Conservation (phyloP, 2,797 vertebrate species). For the Enteromius radiatus region DNA sequence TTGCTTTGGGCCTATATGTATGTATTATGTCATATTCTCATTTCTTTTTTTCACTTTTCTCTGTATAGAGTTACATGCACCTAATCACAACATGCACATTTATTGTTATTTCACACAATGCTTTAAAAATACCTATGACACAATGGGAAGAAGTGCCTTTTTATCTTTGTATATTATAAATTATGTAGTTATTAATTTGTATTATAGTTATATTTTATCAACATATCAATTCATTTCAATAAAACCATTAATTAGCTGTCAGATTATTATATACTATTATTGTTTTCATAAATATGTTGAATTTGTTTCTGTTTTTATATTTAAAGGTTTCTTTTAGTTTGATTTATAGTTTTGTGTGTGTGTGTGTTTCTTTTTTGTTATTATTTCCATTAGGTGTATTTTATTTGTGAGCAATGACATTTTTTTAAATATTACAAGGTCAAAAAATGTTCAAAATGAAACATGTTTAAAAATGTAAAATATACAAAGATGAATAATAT, state of each 20-base stretch:
- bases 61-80: neutral
- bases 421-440: neutral
- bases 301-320: neutral
- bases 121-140: neutral
- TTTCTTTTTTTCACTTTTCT: neutral
- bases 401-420: neutral
- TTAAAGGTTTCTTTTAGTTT: neutral
- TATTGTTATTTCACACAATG: conserved; percentile 12
- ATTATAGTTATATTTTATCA: neutral
- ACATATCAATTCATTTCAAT: conserved; percentile 8
- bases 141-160: conserved; percentile 27
- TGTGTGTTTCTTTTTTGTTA: neutral
- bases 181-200: neutral
- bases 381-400: neutral
- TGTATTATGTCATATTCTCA: conserved; percentile 5
- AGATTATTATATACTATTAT: neutral
- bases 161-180: neutral
- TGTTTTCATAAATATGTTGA: neutral
- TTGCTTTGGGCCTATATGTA: neutral
- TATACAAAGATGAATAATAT: neutral
- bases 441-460: neutral
- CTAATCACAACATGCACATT: conserved; percentile 1
- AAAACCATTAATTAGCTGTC: neutral
- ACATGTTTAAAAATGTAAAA: neutral
- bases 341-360: neutral